A percentile compares a stretch with the other conserved stretches of the same genome.
phyloP scores from a whole-genome alignment of 2,888 invertebrate genomes.

The Aleiodes leptofemur region DNA sequence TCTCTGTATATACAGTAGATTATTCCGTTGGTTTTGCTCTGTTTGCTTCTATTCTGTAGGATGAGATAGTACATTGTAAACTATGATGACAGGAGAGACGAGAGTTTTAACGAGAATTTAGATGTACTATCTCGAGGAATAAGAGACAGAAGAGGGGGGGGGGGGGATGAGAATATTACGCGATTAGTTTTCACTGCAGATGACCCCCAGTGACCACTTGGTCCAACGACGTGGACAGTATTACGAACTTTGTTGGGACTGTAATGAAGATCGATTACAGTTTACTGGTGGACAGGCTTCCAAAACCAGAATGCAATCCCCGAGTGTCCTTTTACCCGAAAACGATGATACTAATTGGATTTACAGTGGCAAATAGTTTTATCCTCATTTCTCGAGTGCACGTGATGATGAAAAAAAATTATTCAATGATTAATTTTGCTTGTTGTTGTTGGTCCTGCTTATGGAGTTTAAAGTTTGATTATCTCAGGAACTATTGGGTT shows the following conservation, averaged over 20 bases:
- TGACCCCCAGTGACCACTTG: constrained; percentile 26
- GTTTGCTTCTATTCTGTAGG: background rate
- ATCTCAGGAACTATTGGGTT: too few species aligned
- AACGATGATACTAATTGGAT: constrained; percentile 29
- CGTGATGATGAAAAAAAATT: too few species aligned
- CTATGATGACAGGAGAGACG: background rate
- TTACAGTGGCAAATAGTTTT: constrained; percentile 17
- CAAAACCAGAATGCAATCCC: constrained; percentile 18
- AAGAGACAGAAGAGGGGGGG: too few species aligned
- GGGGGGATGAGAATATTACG: background rate
- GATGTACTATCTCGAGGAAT: background rate
- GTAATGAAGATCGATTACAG: constrained; percentile 35
- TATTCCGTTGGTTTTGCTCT: constrained; percentile 35
- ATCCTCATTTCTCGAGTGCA: background rate
- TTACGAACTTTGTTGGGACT: constrained; percentile 28
- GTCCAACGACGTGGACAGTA: constrained; percentile 22
- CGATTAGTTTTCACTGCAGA: constrained; percentile 18
- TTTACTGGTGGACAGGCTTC: constrained; percentile 16
- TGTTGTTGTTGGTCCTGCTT: too few species aligned
- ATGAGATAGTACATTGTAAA: too few species aligned
- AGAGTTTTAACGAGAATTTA: constrained; percentile 23
- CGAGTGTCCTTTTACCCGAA: constrained; percentile 15
- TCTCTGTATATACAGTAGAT: background rate
- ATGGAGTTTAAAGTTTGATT: too few species aligned
- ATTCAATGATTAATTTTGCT: too few species aligned